These are phyloP conservation scores for Xenopus petersii DNA, from an alignment of 2,797 vertebrate genomes.

Conservation along the genomic window DNA sequence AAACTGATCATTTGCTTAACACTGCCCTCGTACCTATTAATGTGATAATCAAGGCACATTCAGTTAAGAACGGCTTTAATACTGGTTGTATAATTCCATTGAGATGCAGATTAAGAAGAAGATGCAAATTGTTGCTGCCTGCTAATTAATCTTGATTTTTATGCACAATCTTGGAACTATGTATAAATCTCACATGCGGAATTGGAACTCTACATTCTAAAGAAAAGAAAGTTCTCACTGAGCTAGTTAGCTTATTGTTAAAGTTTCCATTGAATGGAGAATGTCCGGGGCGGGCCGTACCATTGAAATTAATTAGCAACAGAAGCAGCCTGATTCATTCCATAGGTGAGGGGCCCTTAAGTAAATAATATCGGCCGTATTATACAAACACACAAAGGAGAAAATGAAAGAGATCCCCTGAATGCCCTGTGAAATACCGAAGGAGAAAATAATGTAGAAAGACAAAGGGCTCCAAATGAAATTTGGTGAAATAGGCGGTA, in stretches of 20 bases:
- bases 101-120: conserved; percentile 53
- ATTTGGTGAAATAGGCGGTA: conserved; percentile 23
- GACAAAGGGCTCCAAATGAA: conserved; percentile 54
- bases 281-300: conserved; percentile 62
- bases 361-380: conserved; percentile 62
- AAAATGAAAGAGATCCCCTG: conserved; percentile 57
- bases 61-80: conserved; percentile 34
- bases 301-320: conserved; percentile 80
- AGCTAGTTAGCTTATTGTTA: conserved; percentile 51
- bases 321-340: conserved; percentile 62
- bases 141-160: conserved; percentile 62
- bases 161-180: conserved; percentile 53
- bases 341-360: conserved; percentile 52
- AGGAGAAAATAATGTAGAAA: conserved; percentile 55
- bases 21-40: not conserved
- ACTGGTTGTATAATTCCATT: conserved; percentile 41
- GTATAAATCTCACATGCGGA: conserved; percentile 56
- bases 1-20: conserved; percentile 14
- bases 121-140: conserved; percentile 50
- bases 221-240: conserved; percentile 47
- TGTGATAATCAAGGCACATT: conserved; percentile 11
- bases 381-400: conserved; percentile 55
- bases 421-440: conserved; percentile 62
- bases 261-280: conserved; percentile 63
- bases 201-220: conserved; percentile 49